phyloP scores from a whole-genome alignment of 2,113 vertebrate species.

The Corydoras maculifer region DNA sequence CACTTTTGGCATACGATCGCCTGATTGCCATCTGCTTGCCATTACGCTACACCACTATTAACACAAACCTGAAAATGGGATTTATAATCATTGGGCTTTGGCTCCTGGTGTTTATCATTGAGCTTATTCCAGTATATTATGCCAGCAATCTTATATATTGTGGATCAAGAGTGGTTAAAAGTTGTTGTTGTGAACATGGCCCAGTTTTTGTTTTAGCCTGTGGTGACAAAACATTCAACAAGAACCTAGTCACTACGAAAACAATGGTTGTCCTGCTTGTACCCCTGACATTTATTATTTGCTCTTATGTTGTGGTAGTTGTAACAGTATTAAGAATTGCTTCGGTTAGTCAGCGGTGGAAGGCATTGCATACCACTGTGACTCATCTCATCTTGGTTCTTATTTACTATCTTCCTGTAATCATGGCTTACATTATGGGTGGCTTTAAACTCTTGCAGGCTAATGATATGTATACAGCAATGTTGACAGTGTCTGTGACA shows the following conservation, averaged over 20 bases:
- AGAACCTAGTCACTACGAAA: conserved; percentile 35
- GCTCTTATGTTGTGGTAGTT: conserved; percentile 39
- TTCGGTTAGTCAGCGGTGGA: conserved; percentile 37
- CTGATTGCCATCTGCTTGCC: conserved; percentile 50
- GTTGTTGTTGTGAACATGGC: conserved; percentile 47
- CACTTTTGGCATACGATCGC: conserved; percentile 47
- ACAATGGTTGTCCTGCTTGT: conserved; percentile 32
- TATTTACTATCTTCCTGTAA: conserved; percentile 45
- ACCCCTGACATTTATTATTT: conserved; percentile 44
- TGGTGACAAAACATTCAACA: conserved; percentile 40
- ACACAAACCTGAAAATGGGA: conserved; percentile 40
- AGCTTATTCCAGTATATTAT: conserved; percentile 38
- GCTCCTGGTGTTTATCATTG: conserved; percentile 40
- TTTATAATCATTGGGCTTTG: conserved; percentile 40
- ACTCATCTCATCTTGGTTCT: conserved; percentile 45
- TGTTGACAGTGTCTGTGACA: conserved; percentile 40
- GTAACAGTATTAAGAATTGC: conserved; percentile 39
- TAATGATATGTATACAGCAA: conserved; percentile 35
- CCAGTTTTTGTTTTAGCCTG: conserved; percentile 44
- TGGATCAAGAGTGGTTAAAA: conserved; percentile 30
- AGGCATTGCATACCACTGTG: conserved; percentile 46
- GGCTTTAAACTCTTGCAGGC: conserved; percentile 22
- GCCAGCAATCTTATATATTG: conserved; percentile 44
- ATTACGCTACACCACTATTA: conserved; percentile 43
- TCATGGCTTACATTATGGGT: conserved; percentile 41